Percentiles rank a stretch among this genome's conserved stretches.
These are phyloP conservation scores for Hypotaenidia philippensis DNA, from an alignment of 2,797 vertebrate genomes.

Conservation along the genomic window DNA sequence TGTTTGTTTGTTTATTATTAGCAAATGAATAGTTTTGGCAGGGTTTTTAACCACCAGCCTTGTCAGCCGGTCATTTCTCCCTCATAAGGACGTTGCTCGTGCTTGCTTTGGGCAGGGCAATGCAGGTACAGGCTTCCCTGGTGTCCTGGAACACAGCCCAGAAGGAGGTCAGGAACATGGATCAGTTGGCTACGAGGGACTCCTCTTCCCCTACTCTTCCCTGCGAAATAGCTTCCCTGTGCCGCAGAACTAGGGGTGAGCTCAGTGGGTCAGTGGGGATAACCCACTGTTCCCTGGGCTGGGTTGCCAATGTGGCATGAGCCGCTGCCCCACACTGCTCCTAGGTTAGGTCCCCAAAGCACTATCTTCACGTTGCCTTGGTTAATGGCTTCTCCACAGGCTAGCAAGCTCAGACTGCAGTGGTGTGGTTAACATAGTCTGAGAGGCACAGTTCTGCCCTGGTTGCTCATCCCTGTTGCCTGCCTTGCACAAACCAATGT, in stretches of 20 bases:
- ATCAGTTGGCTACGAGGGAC: neutral
- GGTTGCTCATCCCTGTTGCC: neutral
- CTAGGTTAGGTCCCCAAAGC: neutral
- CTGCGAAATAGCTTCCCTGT: neutral
- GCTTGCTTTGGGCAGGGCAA: neutral
- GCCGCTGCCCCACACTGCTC: neutral
- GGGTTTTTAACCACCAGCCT: neutral
- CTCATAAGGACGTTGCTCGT: neutral
- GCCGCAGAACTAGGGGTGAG: neutral
- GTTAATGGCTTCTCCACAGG: neutral
- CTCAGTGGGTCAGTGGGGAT: neutral
- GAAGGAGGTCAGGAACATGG: neutral
- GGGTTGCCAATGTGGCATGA: neutral
- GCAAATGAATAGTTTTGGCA: conserved; percentile 6
- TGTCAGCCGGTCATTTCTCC: neutral
- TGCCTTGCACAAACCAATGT: neutral
- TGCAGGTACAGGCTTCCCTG: conserved; percentile 11
- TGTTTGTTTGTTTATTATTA: neutral
- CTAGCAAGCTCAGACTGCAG: neutral
- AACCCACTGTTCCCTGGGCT: neutral
- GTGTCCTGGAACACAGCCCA: neutral
- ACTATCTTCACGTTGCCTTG: accelerated
- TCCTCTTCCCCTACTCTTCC: neutral
- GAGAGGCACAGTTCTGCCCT: neutral
- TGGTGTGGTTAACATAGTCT: neutral